Evolutionary conservation across 1,140 invertebrate species (phyloP).

Genomic region (Andrena cerasifolii): DNA sequence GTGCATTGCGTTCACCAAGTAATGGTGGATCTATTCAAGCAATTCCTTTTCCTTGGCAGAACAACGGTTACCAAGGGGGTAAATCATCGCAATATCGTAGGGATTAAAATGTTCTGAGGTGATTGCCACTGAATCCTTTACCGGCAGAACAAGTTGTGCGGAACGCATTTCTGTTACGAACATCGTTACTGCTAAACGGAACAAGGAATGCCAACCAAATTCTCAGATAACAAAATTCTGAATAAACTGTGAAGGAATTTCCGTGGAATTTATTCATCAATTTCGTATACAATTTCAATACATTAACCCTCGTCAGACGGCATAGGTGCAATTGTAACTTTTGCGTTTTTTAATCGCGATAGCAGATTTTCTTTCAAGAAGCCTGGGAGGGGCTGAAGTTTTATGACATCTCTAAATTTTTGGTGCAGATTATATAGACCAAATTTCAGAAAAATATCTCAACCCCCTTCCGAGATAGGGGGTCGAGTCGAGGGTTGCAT

Average conservation of each 20-base stretch:
- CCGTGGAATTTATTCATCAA: background rate
- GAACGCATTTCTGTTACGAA: background rate
- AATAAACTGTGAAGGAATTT: background rate
- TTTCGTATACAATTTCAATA: background rate
- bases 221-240: too few species aligned
- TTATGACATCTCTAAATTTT: too few species aligned
- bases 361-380: too few species aligned
- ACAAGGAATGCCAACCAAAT: background rate
- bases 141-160: background rate
- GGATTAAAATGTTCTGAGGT: background rate
- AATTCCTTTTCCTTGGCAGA: background rate
- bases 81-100: background rate
- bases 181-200: background rate
- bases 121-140: too few species aligned
- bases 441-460: too few species aligned
- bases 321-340: too few species aligned
- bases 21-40: background rate
- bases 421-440: too few species aligned
- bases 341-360: background rate
- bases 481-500: too few species aligned
- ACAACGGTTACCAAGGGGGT: background rate
- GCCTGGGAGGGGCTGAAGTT: too few species aligned
- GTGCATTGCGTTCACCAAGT: background rate
- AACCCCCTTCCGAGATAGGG: too few species aligned
- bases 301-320: too few species aligned